phyloP scores from a whole-genome alignment of 35 echinoderm and acorn worm genomes.

The Ophiothrix spiculata region DNA sequence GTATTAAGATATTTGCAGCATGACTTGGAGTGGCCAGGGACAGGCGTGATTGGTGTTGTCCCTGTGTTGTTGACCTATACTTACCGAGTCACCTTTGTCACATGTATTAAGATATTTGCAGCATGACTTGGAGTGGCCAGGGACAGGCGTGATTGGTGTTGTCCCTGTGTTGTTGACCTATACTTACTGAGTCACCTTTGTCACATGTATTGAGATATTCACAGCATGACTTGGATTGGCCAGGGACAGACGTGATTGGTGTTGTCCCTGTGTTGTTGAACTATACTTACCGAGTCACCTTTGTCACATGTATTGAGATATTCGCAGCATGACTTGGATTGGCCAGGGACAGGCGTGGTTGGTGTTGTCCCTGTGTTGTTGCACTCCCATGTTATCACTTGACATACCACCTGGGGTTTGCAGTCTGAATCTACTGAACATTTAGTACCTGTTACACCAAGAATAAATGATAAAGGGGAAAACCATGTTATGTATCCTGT shows the following conservation, averaged over 20 bases:
- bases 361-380: neutral
- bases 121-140: neutral
- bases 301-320: neutral
- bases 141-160: neutral
- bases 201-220: conserved; percentile 5
- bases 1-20: neutral
- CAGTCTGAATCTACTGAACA: neutral
- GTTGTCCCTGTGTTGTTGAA: neutral
- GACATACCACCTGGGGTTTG: neutral
- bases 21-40: neutral
- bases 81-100: neutral
- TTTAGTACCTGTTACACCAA: neutral
- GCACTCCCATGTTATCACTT: neutral
- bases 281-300: neutral
- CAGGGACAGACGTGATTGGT: neutral
- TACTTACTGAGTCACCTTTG: neutral
- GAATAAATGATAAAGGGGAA: no score
- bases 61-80: no score
- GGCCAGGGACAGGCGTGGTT: neutral
- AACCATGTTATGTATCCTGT: no score
- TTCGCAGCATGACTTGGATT: neutral
- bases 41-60: neutral
- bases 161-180: no score
- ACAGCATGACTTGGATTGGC: neutral
- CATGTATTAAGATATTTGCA: neutral